These are phyloP conservation scores for Muscicapa adusta DNA, from an alignment of 2,113 vertebrate species.

Conservation along the genomic window DNA sequence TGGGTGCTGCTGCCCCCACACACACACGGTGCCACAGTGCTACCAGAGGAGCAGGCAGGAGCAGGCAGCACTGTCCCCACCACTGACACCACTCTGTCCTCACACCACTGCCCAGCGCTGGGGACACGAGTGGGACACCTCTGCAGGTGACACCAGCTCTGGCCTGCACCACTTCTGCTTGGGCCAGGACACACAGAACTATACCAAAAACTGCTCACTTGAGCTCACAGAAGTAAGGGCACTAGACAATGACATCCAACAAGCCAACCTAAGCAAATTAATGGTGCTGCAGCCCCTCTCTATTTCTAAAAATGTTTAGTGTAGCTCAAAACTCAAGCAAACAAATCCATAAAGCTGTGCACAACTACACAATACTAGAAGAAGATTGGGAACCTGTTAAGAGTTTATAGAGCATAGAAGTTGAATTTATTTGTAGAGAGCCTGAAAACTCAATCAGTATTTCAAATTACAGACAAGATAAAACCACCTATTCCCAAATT, in stretches of 20 bases:
- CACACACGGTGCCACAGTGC: neutral
- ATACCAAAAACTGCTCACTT: neutral
- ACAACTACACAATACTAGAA: neutral
- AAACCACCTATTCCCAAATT: neutral
- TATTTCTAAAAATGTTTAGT: neutral
- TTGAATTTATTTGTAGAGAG: neutral
- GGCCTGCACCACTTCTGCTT: neutral
- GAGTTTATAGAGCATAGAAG: neutral
- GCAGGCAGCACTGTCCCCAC: neutral
- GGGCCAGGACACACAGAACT: neutral
- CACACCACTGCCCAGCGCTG: rapidly evolving
- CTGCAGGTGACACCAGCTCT: neutral
- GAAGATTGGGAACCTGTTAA: neutral
- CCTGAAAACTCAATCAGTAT: neutral
- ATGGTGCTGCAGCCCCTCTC: neutral
- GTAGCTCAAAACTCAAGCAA: neutral
- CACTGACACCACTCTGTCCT: neutral
- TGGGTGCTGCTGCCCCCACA: neutral
- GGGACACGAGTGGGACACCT: neutral
- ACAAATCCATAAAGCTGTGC: neutral
- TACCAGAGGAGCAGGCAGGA: neutral
- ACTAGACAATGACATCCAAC: neutral
- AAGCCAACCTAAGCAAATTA: neutral
- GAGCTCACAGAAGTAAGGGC: neutral
- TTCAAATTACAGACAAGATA: neutral